Percentiles rank a stretch among this genome's conserved stretches.
These are phyloP conservation scores for Phymorhynchus buccinoides DNA, from an alignment of 1,140 invertebrate genomes.

Conservation along the genomic window DNA sequence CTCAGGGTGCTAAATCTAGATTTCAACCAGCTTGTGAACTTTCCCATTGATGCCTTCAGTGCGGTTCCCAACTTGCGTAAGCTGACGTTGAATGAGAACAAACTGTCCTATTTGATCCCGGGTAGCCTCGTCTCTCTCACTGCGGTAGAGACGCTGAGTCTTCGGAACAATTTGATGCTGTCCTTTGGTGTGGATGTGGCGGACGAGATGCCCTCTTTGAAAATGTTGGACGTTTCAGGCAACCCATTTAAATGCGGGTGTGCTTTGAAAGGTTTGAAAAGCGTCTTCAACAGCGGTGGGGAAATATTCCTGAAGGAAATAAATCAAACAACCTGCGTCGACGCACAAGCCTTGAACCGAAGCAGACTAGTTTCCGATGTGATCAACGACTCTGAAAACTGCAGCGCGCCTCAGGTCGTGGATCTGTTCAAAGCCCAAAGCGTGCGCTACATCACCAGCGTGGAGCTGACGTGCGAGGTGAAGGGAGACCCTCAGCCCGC, in stretches of 20 bases:
- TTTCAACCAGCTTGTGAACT: constrained; percentile 46
- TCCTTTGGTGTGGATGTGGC: constrained; percentile 42
- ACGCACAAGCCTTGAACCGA: constrained; percentile 41
- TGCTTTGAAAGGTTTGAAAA: constrained; percentile 40
- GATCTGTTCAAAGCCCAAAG: constrained; percentile 30
- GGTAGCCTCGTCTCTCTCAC: constrained; percentile 34
- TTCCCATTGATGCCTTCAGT: constrained; percentile 43
- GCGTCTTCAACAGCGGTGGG: neutral
- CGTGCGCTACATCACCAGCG: constrained; percentile 37
- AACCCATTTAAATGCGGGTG: constrained; percentile 69
- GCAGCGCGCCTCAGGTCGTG: constrained; percentile 48
- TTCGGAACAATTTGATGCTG: constrained; percentile 49
- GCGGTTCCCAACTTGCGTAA: constrained; percentile 38
- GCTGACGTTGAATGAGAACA: constrained; percentile 51
- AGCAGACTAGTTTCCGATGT: constrained; percentile 48
- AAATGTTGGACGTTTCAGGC: constrained; percentile 49
- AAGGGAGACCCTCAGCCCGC: constrained; percentile 51
- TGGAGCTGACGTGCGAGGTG: constrained; percentile 53
- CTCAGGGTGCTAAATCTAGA: constrained; percentile 51
- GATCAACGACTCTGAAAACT: constrained; percentile 40
- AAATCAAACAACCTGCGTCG: constrained; percentile 46
- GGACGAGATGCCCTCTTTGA: constrained; percentile 38
- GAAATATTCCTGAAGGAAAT: neutral
- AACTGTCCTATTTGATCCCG: constrained; percentile 43
- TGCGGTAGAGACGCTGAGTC: constrained; percentile 43